Conservation (phyloP, 2,113 vertebrate species). For the Chroicocephalus ridibundus region DNA sequence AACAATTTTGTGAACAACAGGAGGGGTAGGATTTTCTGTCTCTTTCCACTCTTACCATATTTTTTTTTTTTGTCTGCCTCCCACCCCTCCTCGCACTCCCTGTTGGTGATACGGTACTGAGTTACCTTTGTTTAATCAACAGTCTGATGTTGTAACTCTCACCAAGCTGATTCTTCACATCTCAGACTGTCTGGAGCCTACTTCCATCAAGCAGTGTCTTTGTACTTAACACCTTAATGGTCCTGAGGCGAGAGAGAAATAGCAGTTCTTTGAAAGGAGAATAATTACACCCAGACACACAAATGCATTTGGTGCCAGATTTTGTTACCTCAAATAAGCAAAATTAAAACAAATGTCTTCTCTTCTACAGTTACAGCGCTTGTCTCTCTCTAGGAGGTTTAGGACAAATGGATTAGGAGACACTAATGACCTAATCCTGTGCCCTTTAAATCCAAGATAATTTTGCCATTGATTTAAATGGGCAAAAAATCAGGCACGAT, state of each 20-base stretch:
- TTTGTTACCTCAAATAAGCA: conserved; percentile 77
- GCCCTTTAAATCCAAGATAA: conserved; percentile 22
- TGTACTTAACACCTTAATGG: conserved; percentile 81
- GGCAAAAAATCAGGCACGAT: background rate
- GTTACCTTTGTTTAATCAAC: conserved; percentile 74
- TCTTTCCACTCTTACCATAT: background rate
- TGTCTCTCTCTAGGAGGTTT: conserved; percentile 45
- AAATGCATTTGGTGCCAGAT: conserved; percentile 79
- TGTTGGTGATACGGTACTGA: background rate
- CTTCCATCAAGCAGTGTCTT: conserved; percentile 68
- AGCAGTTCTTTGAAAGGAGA: conserved; percentile 63
- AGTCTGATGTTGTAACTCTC: conserved; percentile 64
- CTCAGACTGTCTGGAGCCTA: conserved; percentile 84
- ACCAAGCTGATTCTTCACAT: conserved; percentile 59
- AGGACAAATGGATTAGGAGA: conserved; percentile 57
- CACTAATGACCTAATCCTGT: conserved; percentile 24
- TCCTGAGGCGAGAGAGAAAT: conserved; percentile 63
- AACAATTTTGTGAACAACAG: background rate
- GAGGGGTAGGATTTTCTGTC: background rate
- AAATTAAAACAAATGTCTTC: conserved; percentile 77
- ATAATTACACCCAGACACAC: conserved; percentile 75
- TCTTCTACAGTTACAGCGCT: conserved; percentile 71
- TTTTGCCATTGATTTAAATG: background rate
- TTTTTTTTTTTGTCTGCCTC: background rate
- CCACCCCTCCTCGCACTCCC: background rate